phyloP scores from a whole-genome alignment of 2,113 vertebrate genomes.

The Mustela lutreola region DNA sequence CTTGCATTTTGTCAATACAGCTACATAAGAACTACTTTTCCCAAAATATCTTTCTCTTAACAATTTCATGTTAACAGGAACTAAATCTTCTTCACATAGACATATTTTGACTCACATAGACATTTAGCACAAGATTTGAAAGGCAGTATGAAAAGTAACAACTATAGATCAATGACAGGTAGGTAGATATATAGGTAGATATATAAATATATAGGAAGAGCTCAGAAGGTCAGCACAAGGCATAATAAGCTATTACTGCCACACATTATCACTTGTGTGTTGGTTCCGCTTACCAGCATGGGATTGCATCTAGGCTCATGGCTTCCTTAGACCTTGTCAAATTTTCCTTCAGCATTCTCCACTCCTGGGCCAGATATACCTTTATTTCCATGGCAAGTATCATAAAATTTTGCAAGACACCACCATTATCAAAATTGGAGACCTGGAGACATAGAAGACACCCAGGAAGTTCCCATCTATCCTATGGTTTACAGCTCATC shows the following conservation, averaged over 20 bases:
- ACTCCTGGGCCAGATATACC: not conserved
- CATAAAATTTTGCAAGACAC: not conserved
- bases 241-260: not conserved
- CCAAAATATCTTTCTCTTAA: not conserved
- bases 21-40: not conserved
- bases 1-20: not conserved
- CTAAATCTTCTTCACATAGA: not conserved
- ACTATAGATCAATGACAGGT: not conserved
- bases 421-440: not conserved
- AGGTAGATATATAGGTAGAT: not conserved
- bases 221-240: not conserved
- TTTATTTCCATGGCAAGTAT: too few species aligned
- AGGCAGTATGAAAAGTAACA: not conserved
- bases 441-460: not conserved
- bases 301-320: fast-evolving
- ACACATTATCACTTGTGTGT: not conserved
- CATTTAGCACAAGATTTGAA: not conserved
- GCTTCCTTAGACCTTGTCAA: not conserved
- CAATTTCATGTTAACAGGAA: not conserved
- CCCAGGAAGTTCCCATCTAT: not conserved
- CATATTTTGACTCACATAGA: not conserved
- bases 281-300: not conserved
- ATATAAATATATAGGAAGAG: not conserved
- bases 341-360: not conserved
- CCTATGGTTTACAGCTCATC: not conserved